phyloP scores from a whole-genome alignment of 2,797 vertebrate genomes.

The Sebastolobus altivelis region DNA sequence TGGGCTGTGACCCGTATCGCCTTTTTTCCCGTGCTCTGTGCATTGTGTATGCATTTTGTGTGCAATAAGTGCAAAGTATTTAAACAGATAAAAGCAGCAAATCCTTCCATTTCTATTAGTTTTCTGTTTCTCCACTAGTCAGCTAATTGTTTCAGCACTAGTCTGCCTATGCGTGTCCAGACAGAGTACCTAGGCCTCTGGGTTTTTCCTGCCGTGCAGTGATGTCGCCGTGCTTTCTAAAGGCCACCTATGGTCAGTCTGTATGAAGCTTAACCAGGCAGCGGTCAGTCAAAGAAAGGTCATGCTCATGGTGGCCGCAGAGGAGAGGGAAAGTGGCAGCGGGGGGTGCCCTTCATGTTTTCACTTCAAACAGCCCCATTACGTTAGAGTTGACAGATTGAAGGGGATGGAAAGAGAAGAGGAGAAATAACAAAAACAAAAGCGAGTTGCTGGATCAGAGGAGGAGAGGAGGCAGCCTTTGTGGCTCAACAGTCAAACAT shows the following conservation, averaged over 20 bases:
- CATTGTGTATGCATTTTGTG: too few relatives aligned
- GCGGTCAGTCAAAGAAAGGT: conserved; percentile 84
- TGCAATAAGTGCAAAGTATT: too few relatives aligned
- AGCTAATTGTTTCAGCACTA: background rate
- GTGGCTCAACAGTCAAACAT: conserved; percentile 7
- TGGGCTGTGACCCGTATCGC: too few relatives aligned
- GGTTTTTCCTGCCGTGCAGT: conserved; percentile 19
- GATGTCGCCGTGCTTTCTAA: conserved; percentile 37
- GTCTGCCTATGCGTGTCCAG: background rate
- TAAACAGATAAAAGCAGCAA: background rate
- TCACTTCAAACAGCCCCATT: conserved; percentile 75
- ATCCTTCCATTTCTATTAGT: background rate
- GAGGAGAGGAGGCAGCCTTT: conserved; percentile 2
- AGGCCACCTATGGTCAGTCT: conserved; percentile 67
- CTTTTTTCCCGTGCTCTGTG: too few relatives aligned
- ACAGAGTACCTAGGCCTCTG: conserved; percentile 4
- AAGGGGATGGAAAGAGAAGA: conserved; percentile 39
- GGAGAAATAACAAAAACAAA: conserved; percentile 47
- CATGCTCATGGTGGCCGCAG: conserved; percentile 62
- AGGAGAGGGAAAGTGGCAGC: conserved; percentile 46
- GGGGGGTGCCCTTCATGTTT: conserved; percentile 79
- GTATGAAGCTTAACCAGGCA: conserved; percentile 66
- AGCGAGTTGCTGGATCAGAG: conserved; percentile 12
- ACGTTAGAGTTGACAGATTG: conserved; percentile 56
- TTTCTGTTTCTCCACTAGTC: background rate